phyloP scores from a whole-genome alignment of 2,797 vertebrate genomes.

The Nannoperca obscura region DNA sequence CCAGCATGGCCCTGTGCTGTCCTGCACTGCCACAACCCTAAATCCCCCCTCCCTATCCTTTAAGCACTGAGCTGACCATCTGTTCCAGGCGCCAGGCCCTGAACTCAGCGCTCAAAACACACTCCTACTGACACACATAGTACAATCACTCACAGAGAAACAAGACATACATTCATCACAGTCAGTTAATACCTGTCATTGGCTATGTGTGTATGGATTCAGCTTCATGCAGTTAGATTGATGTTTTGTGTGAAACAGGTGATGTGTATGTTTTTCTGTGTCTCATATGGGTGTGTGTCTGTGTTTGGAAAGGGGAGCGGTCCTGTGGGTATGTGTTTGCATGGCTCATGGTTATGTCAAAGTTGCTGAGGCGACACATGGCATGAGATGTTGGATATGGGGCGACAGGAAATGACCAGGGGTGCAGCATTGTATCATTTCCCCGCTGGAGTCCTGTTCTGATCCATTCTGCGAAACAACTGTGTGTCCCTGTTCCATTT shows the following conservation, averaged over 20 bases:
- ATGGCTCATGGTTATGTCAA: conserved; percentile 12
- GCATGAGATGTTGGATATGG: conserved; percentile 40
- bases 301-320: conserved; percentile 19
- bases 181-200: conserved; percentile 6
- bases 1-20: conserved; percentile 40
- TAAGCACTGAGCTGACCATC: conserved; percentile 82
- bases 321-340: conserved; percentile 1
- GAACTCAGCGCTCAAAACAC: conserved; percentile 34
- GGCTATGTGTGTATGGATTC: conserved; percentile 13
- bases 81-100: conserved; percentile 66
- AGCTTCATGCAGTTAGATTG: conserved; percentile 2
- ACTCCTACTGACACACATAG: conserved; percentile 3
- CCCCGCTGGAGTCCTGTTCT: conserved; percentile 61
- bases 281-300: conserved; percentile 5
- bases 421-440: conserved; percentile 58
- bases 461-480: conserved; percentile 27
- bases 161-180: conserved; percentile 17
- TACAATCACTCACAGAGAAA: conserved; percentile 15
- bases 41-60: conserved; percentile 66
- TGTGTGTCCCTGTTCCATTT: conserved; percentile 62
- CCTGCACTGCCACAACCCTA: conserved; percentile 54
- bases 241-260: not conserved
- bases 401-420: conserved; percentile 68
- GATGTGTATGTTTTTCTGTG: not conserved
- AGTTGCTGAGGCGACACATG: conserved; percentile 53